Conservation (phyloP, 2,888 invertebrate genomes). For the Rhingia rostrata region DNA sequence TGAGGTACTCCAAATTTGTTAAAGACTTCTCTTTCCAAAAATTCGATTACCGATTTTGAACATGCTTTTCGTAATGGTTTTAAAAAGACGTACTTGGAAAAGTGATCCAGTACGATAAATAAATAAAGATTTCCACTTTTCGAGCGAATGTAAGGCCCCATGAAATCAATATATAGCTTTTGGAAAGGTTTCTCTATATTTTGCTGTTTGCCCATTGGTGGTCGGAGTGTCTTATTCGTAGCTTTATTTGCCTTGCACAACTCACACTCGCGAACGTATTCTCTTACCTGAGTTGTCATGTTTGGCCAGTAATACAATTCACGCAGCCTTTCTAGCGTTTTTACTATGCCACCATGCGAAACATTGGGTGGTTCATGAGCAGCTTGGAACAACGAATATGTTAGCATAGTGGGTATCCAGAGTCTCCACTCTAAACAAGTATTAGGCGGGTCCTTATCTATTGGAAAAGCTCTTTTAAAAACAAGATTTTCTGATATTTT, state of each 20-base stretch:
- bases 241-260: conserved; percentile 10
- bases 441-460: too few relatives aligned
- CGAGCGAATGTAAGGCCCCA: conserved; percentile 66
- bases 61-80: conserved; percentile 34
- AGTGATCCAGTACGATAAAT: conserved; percentile 51
- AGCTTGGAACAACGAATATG: too few relatives aligned
- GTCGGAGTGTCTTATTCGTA: conserved; percentile 5
- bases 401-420: too few relatives aligned
- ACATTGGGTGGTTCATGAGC: not conserved
- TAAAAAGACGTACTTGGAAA: conserved; percentile 55
- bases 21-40: conserved; percentile 62
- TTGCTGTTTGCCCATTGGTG: conserved; percentile 52
- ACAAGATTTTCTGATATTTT: too few relatives aligned
- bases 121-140: conserved; percentile 49
- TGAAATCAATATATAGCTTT: conserved; percentile 57
- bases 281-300: not conserved
- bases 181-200: conserved; percentile 53
- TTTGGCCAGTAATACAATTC: conserved; percentile 1
- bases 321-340: not conserved
- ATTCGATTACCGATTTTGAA: conserved; percentile 3
- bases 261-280: not conserved
- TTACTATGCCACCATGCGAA: conserved; percentile 1
- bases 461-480: too few relatives aligned
- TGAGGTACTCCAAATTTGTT: conserved; percentile 75
- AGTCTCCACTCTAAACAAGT: too few relatives aligned